A percentile compares a stretch with the other conserved stretches of the same genome.
Evolutionary conservation across 2,888 invertebrate species (phyloP).

Genomic region (Ophioninae sp.): DNA sequence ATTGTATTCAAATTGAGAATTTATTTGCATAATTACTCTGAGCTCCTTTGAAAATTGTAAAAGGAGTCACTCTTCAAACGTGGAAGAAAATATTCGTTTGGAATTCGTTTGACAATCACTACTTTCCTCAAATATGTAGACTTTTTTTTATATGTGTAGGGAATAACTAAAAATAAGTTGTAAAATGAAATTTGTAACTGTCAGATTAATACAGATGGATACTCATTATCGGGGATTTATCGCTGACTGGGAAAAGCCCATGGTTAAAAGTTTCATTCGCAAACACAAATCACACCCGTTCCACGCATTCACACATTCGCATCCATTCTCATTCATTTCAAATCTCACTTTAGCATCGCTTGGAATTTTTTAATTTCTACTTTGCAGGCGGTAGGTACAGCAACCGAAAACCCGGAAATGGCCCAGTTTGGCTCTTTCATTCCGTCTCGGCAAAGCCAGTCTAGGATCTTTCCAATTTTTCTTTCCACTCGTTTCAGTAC

Average conservation of each 20-base stretch:
- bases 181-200: not conserved
- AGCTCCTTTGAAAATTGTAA: not conserved
- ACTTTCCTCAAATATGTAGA: not conserved
- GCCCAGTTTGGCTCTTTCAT: not conserved
- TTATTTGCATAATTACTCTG: not conserved
- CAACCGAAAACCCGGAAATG: not conserved
- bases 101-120: not conserved
- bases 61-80: no score
- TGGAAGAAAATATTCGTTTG: no score
- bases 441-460: not conserved
- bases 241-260: not conserved
- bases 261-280: constrained; percentile 9
- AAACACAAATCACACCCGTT: not conserved
- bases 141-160: not conserved
- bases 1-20: not conserved
- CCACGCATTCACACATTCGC: no score
- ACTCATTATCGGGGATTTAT: constrained; percentile 44
- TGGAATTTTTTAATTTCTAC: not conserved
- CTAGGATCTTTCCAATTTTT: no score
- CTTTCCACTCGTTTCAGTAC: no score
- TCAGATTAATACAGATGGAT: not conserved
- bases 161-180: not conserved
- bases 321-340: no score
- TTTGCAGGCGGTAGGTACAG: not conserved
- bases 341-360: not conserved